Percentiles rank a stretch among this genome's conserved stretches.
Evolutionary conservation across 1,140 invertebrate species (phyloP).

Genomic region (Periplaneta americana): DNA sequence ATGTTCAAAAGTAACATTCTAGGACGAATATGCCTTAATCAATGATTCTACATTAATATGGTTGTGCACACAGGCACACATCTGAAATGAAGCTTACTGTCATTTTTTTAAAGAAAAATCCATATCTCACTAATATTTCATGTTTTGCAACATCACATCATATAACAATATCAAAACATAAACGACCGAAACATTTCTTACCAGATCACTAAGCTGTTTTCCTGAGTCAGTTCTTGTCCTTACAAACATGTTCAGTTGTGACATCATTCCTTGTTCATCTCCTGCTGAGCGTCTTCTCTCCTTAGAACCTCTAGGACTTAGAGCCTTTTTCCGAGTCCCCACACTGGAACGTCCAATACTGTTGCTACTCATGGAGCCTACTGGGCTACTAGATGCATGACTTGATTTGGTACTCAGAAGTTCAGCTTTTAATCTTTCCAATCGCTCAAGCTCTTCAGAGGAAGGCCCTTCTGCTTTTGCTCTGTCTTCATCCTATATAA

Average conservation of each 20-base stretch:
- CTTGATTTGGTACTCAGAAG: constrained; percentile 37
- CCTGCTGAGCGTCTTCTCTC: constrained; percentile 67
- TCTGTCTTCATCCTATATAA: constrained; percentile 55
- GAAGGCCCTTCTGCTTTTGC: constrained; percentile 56
- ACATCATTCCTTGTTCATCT: constrained; percentile 54
- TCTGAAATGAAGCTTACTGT: too few species aligned
- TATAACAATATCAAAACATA: too few species aligned
- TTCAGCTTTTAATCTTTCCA: constrained; percentile 50
- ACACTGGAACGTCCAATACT: constrained; percentile 54
- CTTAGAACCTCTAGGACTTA: constrained; percentile 40
- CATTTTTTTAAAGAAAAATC: too few species aligned
- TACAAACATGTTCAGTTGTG: constrained; percentile 68
- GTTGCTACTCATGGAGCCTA: constrained; percentile 34
- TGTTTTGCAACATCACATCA: too few species aligned
- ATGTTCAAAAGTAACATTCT: too few species aligned
- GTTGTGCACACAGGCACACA: too few species aligned
- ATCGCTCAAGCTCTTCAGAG: constrained; percentile 49
- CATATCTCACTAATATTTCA: too few species aligned
- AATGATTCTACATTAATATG: too few species aligned
- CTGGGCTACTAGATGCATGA: constrained; percentile 35
- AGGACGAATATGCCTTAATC: too few species aligned
- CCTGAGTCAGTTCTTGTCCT: constrained; percentile 78
- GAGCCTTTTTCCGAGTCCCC: constrained; percentile 43
- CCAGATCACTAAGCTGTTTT: constrained; percentile 76
- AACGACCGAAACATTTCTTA: too few species aligned